Base-by-base conservation (phyloP, 2,113 vertebrate genomes). In the Fregetta grallaria region DNA sequence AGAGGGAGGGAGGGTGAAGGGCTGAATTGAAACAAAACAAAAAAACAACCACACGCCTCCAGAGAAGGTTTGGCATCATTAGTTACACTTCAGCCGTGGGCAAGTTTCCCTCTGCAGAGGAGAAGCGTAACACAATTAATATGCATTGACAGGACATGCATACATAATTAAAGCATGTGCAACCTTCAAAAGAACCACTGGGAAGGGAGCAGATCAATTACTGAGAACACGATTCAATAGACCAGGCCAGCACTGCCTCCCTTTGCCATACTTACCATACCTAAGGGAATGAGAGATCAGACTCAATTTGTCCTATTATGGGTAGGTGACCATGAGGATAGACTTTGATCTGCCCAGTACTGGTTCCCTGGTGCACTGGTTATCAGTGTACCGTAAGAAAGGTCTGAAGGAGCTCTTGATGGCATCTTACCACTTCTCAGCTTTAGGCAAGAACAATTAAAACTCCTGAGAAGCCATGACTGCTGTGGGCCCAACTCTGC, bases 61-160 rank as follows among this genome's bases (percentile, higher is more conserved):
- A 91, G 92, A 97, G 96, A 97, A 97, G 96, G 97, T 97, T 97
- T 94, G 91, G 90, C 96, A 97, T 92, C 97, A 97, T 97, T 98
- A 97, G 94, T 98, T 98, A 98, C 97, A 96, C 97, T 98, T 97
- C 97, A 94, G 90, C 94, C 1, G 2, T 27, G 58, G 86, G 88
- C 86, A 86, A 88, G 80, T 94, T 81, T 97, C 94, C 92, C 90
- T 96, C 95, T 97, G 97, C 96, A 96, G 97, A 95, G 93, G 92
- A 96, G 96, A 98, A 98, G 96, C 91, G 94, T 98, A 97, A 98
- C 96, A 96, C 86, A 93, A 96, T 98, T 97, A 97, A 98, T 98
- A 97, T 97, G 97, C 97, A 97, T 97, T 63, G 86, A 88, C 90
- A 88, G 47, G 88, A 95, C 96, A 95, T 97, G 97, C 97, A 97